Base-by-base conservation (phyloP, 2,888 invertebrate species). In the Eupeodes latifasciatus region DNA sequence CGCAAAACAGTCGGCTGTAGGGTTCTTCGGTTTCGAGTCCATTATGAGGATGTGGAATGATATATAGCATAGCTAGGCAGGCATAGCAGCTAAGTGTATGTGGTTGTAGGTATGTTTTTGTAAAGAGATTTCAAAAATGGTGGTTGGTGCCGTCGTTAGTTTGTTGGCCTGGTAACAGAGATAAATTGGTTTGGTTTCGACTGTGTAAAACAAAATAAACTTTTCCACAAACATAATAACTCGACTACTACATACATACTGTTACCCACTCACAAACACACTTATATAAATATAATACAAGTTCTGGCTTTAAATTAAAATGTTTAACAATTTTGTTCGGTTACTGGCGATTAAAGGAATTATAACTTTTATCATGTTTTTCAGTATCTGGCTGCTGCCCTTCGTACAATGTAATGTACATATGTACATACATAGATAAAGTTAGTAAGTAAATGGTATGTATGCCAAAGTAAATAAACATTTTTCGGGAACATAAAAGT, bases 101-200 rank as follows among this genome's bases (percentile, higher is more conserved):
- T 14, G 16, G 69, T 53, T 19, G 44, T 34, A 16, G 19, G 10
- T 10, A 12, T 47, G 40, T 36, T 16, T 44, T 16, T 7, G 12
- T 5, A 16, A 44, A 59, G 67, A 79, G 71, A 79, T 76, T 83
- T 78, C 66, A 49, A 78, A 67, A 61, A 79, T 69, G 75, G 57
- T 36, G 34, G 83, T 61, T 72, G 19, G 16, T 36, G 36, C 36
- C 9, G 62, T 36, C 9, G 62, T 36, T 55, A 55, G 69, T 69
- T 62, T 51, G 47, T 64, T 57, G 59, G 66, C 27, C 44, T 79
- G 57, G 61, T 61, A 79, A 71, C 74, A 53, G 62, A 80, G 69
- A 86, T 83, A 71, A 76, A 86, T 86, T 82, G 64, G 79, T 75
- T 83, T 76, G 81, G 69, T 74, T 69, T 77, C 40, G 6, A 61